Percentiles rank a stretch among this genome's conserved stretches.
phyloP scores from a whole-genome alignment of 2,797 vertebrate species.

The Buceros bicornis region DNA sequence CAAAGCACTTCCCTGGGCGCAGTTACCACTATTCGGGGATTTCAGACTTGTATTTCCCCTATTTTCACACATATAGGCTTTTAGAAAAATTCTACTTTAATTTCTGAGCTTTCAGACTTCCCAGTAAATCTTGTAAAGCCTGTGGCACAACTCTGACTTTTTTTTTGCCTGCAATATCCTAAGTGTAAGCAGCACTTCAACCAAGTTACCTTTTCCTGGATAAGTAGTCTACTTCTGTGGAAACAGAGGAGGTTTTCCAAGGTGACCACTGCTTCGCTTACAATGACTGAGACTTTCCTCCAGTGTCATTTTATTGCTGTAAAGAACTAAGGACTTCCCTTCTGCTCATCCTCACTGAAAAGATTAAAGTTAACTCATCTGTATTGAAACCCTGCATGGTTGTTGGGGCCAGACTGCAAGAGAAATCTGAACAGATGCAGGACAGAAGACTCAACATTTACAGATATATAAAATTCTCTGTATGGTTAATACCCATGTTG shows the following conservation, averaged over 20 bases:
- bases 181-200: neutral
- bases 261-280: neutral
- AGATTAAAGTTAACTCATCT: neutral
- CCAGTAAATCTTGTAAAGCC: neutral
- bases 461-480: neutral
- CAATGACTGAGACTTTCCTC: neutral
- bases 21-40: neutral
- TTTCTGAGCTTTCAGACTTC: conserved; percentile 29
- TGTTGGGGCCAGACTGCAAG: neutral
- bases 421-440: conserved; percentile 1
- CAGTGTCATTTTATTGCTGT: neutral
- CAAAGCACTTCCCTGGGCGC: neutral
- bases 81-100: neutral
- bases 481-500: conserved; percentile 49
- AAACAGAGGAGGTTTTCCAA: neutral
- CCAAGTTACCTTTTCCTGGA: neutral
- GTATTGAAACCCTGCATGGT: neutral
- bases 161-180: neutral
- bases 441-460: conserved; percentile 25
- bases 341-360: neutral
- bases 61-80: neutral
- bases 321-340: neutral
- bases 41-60: neutral
- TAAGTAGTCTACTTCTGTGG: neutral
- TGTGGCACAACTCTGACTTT: neutral